phyloP scores from a whole-genome alignment of 2,888 invertebrate genomes.

The Trissoscelio sp. region DNA sequence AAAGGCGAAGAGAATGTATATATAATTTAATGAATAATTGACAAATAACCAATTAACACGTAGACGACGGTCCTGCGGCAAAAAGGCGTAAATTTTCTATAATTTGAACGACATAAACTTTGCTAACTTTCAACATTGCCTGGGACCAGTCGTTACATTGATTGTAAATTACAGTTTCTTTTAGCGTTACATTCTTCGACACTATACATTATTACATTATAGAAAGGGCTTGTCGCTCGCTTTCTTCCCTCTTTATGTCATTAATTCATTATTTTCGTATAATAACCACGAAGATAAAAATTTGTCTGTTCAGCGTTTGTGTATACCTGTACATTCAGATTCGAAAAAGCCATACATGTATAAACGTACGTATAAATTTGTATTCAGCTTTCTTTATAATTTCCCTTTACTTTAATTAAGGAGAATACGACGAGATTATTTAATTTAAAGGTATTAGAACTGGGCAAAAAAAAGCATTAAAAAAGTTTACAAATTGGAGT shows the following conservation, averaged over 20 bases:
- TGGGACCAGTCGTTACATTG: conserved; percentile 80
- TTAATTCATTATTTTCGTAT: conserved; percentile 38
- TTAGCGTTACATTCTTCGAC: conserved; percentile 55
- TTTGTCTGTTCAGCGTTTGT: conserved; percentile 55
- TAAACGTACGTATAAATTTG: conserved; percentile 64
- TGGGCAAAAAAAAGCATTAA: conserved; percentile 45
- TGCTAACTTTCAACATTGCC: conserved; percentile 81
- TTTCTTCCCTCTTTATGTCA: conserved; percentile 18
- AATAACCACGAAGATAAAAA: conserved; percentile 64
- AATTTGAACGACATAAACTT: conserved; percentile 79
- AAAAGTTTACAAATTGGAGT: background rate
- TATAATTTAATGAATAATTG: conserved; percentile 81
- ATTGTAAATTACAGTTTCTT: conserved; percentile 79
- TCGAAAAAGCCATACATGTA: conserved; percentile 67
- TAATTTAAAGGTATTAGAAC: conserved; percentile 26
- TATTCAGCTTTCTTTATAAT: conserved; percentile 16
- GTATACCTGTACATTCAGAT: conserved; percentile 68
- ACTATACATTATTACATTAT: conserved; percentile 66
- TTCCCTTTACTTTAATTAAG: conserved; percentile 22
- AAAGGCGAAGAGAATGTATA: conserved; percentile 69
- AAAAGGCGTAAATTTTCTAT: conserved; percentile 79
- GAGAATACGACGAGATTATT: conserved; percentile 27
- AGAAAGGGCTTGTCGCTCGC: conserved; percentile 51
- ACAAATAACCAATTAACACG: conserved; percentile 82
- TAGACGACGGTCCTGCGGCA: conserved; percentile 78